Evolutionary conservation across 1,140 invertebrate species (phyloP), one percentile per base, ranked within the genome.

Genomic region (Steinernema khuongi): DNA sequence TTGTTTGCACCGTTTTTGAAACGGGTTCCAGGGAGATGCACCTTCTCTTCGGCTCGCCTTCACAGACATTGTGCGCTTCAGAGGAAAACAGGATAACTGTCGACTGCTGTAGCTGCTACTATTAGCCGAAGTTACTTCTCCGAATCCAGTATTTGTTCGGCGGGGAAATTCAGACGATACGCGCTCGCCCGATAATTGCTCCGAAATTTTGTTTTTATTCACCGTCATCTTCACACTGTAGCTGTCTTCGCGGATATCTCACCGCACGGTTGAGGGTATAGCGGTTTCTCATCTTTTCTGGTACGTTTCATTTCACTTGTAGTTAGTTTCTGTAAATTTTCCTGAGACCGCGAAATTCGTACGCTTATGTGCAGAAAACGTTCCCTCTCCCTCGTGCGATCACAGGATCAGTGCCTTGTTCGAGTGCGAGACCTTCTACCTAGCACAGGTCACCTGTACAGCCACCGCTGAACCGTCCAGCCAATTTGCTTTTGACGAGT

Each of bases 101-200:
- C 36, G 50, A n/a, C 22, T 7, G 50, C 26, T 7, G 50, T 60
- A 14, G 19, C 19, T 14, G 50, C 50, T 60, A 60, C 50, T 60
- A 60, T 60, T 60, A 60, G 50, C 50, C 50, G 50, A 60, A 60
- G 50, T 60, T 60, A 60, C 50, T 60, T 60, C 50, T 60, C 22
- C 26, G 50, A 60, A 60, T 60, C 50, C 50, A n/a, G 50, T 60
- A 60, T 60, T 60, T 60, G 50, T 60, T 60, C 50, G 50, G 4
- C 50, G 22, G 50, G 26, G 50, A 60, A 60, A 60, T 60, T n/a
- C 22, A 17, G 50, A 26, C 50, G 50, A 60, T 60, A 60, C 50
- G 50, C 26, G 50, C 7, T 60, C 50, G 50, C 50, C 19, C 14
- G 50, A 60, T 60, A 60, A 60, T 60, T 60, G 50, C 50, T 60